Base-by-base conservation (phyloP, 2,113 vertebrate genomes). In the Galeopterus variegatus region DNA sequence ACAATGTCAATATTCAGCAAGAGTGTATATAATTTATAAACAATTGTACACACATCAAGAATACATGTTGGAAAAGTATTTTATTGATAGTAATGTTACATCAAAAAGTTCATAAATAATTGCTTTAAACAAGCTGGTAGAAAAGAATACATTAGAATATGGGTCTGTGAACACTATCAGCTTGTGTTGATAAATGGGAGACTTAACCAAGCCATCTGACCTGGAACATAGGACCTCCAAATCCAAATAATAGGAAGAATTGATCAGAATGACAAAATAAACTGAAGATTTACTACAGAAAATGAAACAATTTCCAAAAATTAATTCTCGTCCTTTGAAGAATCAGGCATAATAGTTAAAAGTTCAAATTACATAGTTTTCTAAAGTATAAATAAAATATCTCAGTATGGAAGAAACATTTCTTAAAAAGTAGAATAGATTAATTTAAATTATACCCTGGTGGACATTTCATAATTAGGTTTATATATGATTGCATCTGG, bases 401-500 rank as follows among this genome's bases (percentile, higher is more conserved):
- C 98, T 98, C 97, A 90, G 89, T 97, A 98, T 98, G 98, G 97
- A 98, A 98, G 88, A 94, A 97, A 98, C 96, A 95, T 97, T 98
- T 97, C 97, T 93, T 48, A 82, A 97, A 97, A 98, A 98, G 97
- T 96, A 97, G 97, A 73, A 62, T 98, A 97, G 95, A 98, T 97
- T 97, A 96, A 98, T 98, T 98, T 98, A 98, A 98, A 97, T 97
- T 98, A 97, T 98, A 97, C 98, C 98, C 98, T 98, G 97, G 98
- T 98, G 98, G 98, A 98, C 97, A 98, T 98, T 98, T 98, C 97
- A 98, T 99, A 99, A 98, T 98, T 98, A 98, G 98, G 98, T 98
- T 98, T 98, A 98, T 98, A 98, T 98, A 98, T 98, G 97, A 97
- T 98, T 96, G 98, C 98, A 99, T 99, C 98, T 99, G 98, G 98